Evolutionary conservation across 2,113 vertebrate genomes (phyloP).

Genomic region (Phyllostomus hastatus): DNA sequence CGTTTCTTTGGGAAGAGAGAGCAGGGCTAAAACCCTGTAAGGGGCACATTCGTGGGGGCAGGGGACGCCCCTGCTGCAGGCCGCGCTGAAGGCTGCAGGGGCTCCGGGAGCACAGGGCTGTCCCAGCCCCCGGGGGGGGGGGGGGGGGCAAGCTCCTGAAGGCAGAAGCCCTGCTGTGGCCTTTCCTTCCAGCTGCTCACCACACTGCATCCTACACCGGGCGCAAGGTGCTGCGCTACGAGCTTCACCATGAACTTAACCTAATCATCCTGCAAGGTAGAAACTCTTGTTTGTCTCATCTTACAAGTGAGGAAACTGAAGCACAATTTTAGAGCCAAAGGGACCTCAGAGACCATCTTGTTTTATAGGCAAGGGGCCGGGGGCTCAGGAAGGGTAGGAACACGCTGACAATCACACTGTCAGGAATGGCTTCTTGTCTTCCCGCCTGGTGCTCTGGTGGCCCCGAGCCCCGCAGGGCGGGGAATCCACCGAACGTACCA

Average conservation of each 20-base stretch:
- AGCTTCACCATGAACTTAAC: not conserved
- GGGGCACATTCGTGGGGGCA: accelerated
- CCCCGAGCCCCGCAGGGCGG: too few relatives aligned
- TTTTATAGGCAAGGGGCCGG: not conserved
- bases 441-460: not conserved
- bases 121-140: too few relatives aligned
- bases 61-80: not conserved
- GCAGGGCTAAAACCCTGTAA: not conserved
- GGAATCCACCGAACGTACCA: not conserved
- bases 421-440: not conserved
- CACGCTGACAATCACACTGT: too few relatives aligned
- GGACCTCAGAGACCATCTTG: not conserved
- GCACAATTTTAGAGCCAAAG: not conserved
- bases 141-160: not conserved
- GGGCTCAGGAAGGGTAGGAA: not conserved
- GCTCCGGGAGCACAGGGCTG: not conserved
- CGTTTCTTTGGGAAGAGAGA: not conserved
- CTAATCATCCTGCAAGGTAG: not conserved
- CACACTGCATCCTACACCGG: too few relatives aligned
- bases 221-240: not conserved
- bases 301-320: not conserved
- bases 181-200: not conserved
- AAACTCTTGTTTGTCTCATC: not conserved
- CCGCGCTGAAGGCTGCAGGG: too few relatives aligned
- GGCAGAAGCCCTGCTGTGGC: not conserved